Base-by-base conservation (phyloP, 2,113 vertebrate genomes). In the Mustela nigripes region DNA sequence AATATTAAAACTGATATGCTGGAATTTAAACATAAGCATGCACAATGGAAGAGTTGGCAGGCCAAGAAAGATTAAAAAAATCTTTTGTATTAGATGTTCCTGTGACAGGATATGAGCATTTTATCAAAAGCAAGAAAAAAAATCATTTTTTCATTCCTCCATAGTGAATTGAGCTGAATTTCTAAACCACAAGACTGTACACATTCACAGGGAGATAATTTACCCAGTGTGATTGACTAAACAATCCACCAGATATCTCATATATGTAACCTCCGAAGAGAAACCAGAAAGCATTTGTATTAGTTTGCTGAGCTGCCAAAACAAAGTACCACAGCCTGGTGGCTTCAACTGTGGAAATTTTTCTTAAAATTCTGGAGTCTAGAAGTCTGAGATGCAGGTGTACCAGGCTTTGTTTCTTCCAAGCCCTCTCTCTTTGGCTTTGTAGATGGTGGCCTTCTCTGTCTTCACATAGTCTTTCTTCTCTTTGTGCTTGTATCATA, bases 141-240 rank as follows among this genome's bases (percentile, higher is more conserved):
- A 78, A 83, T n/a, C 16, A 36, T 36, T 39, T 85, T 73, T 82
- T 97, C 42, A 87, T 83, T 96, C 73, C 8, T 79, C 50, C 19
- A n/a, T 26, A 22, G 88, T 86, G 21, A 96, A 89, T 42, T 90
- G 60, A 92, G 36, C 12, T 92, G 4, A 73, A 82, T 92, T 87
- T 82, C 36, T 87, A 90, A 95, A 83, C 18, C 45, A 71, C 10
- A 87, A 92, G 7, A 28, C 7, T 87, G 0, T n/a, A 36, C 7
- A 69, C 26, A 76, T 89, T 81, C 21, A 36, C 26, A 1, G 7
- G 42, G 94, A 89, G 67, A 96, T 87, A 81, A 82, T 21, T 56
- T 39, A 26, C 5, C 1, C 42, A 88, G 7, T 91, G 73, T 11
- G 33, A 45, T 50, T 79, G 36, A 48, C 12, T 78, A 36, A 90